Base-by-base conservation (phyloP, 1,140 invertebrate species). In the Drosophila melanica region DNA sequence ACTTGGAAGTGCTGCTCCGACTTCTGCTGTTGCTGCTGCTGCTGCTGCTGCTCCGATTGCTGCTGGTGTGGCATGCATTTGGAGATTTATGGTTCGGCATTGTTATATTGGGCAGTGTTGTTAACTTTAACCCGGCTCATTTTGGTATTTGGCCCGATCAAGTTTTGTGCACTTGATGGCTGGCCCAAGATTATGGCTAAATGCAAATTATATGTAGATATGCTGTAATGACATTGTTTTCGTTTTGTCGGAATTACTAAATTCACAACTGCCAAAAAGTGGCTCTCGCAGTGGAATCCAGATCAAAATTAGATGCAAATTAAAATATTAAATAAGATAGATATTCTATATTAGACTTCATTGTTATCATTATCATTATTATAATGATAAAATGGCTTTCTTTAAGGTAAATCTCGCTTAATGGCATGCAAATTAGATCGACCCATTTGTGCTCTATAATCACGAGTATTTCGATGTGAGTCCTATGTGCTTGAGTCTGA, bases 51-150 rank as follows among this genome's bases (percentile, higher is more conserved):
- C 62, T 72, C 16, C 47, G 12, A 11, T 33, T 63, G 70, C 72
- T 64, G 69, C 55, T 74, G 79, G 81, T 85, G 81, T 87, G 80
- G 84, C 85, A 89, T 89, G 84, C 84, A 89, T 75, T 78, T 77
- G 77, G 79, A 89, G 84, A 89, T 89, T 89, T 89, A 89, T 89
- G 79, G 79, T 72, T 80, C 76, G 69, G 84, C 84, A 89, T 89
- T 89, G 84, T 86, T 80, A 78, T 81, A 85, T 74, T 84, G 75
- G 70, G 44, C 79, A 79, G 72, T 85, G 73, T 78, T 85, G 81
- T 89, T 89, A 87, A 79, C 81, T 86, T 86, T 79, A 86, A 87
- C 75, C 81, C 67, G 66, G 16, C 62, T 71, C 62, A 65, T 64
- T 79, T 73, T 75, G 75, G 60, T 58, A 75, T 87, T 86, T 87